phyloP scores from a whole-genome alignment of 1,140 invertebrate species.

The Caenorhabditis elegans region WBcel235 BX284603.4:8542001-8542500 shows the following conservation, averaged over 20 bases:
- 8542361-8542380: slow-evolving; percentile 36
- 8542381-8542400: slow-evolving; percentile 38
- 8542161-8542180: slow-evolving; percentile 1
- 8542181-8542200: not conserved
- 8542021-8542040: not conserved
- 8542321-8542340: not conserved
- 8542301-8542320: not conserved
- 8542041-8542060: not conserved
- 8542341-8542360: slow-evolving; percentile 12
- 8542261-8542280: too few species aligned
- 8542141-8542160: not conserved
- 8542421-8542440: not conserved
- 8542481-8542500: not conserved
- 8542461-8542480: not conserved
- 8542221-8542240: not conserved
- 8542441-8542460: not conserved
- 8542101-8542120: not conserved
- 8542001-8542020: not conserved
- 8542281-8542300: not conserved
- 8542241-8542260: too few species aligned
- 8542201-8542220: not conserved
- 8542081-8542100: not conserved
- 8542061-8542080: slow-evolving; percentile 1
- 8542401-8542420: not conserved
- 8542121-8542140: slow-evolving; percentile 12